These are phyloP conservation scores for Tortricodes alternella DNA, from an alignment of 2,888 invertebrate species.

Conservation along the genomic window DNA sequence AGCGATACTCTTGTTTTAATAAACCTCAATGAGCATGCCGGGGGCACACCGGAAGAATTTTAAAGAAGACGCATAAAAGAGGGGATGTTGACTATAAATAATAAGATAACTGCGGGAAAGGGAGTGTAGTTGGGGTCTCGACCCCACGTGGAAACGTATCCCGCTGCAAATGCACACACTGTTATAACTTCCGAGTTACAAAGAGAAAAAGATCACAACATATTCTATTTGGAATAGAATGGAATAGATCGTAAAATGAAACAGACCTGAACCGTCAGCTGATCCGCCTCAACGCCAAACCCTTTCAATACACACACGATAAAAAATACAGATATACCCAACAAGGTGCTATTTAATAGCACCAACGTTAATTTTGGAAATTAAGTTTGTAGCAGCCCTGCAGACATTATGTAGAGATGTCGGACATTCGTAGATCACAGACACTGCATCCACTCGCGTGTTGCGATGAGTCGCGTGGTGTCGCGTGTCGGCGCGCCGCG, in stretches of 20 bases:
- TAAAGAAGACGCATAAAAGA: slow-evolving; percentile 31
- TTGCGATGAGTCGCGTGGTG: slow-evolving; percentile 10
- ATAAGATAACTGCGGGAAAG: slow-evolving; percentile 54
- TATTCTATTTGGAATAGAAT: neutral
- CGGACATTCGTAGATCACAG: too few relatives aligned
- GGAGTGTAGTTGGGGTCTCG: slow-evolving; percentile 32
- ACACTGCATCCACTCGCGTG: neutral
- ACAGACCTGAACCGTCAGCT: slow-evolving; percentile 22
- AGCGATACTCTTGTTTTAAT: slow-evolving; percentile 18
- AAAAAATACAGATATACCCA: slow-evolving; percentile 1
- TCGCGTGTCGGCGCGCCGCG: slow-evolving; percentile 34
- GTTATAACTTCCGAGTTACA: neutral
- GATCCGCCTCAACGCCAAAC: slow-evolving; percentile 1
- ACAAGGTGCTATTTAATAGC: neutral
- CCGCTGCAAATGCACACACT: neutral
- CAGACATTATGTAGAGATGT: too few relatives aligned
- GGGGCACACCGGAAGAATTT: slow-evolving; percentile 15
- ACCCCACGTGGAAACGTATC: slow-evolving; percentile 35
- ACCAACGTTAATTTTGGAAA: too few relatives aligned
- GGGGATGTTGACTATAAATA: slow-evolving; percentile 53
- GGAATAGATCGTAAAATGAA: slow-evolving; percentile 6
- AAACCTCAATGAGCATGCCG: slow-evolving; percentile 14
- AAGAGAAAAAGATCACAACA: neutral
- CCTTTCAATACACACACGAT: neutral
- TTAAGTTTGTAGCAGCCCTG: too few relatives aligned